Conservation (phyloP, 2,113 vertebrate genomes). For the Macquaria ambigua region DNA sequence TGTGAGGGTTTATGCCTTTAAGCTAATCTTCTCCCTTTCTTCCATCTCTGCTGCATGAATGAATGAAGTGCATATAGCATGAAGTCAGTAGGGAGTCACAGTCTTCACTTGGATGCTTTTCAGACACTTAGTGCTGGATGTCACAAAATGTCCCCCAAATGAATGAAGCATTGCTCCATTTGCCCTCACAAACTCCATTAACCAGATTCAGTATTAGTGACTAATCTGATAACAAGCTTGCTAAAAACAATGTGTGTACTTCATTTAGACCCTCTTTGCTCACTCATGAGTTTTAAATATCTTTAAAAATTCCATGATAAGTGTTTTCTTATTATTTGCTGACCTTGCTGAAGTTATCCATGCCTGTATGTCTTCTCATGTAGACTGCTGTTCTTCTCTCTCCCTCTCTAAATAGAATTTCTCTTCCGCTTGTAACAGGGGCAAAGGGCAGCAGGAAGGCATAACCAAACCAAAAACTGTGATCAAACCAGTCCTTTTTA, state of each 20-base stretch:
- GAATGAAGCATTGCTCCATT: background rate
- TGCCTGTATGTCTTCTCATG: no score
- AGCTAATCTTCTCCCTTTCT: no score
- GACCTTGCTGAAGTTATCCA: no score
- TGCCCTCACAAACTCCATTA: background rate
- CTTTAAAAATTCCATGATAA: no score
- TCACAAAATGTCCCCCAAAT: background rate
- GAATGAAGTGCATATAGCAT: background rate
- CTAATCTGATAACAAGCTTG: background rate
- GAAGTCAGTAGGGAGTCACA: background rate
- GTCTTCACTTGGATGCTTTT: background rate
- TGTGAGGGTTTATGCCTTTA: background rate
- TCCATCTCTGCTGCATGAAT: background rate
- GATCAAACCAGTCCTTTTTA: background rate
- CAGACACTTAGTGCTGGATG: background rate
- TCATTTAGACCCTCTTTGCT: background rate
- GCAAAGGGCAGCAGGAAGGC: background rate
- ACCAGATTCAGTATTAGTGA: background rate
- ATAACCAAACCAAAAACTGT: background rate
- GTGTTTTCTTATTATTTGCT: no score
- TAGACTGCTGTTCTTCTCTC: no score
- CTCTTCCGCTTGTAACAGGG: no score
- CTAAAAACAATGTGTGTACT: background rate
- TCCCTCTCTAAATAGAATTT: no score
- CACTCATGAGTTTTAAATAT: background rate